Conservation (phyloP, 2,888 invertebrate genomes). For the Strigamia transsilvanica region DNA sequence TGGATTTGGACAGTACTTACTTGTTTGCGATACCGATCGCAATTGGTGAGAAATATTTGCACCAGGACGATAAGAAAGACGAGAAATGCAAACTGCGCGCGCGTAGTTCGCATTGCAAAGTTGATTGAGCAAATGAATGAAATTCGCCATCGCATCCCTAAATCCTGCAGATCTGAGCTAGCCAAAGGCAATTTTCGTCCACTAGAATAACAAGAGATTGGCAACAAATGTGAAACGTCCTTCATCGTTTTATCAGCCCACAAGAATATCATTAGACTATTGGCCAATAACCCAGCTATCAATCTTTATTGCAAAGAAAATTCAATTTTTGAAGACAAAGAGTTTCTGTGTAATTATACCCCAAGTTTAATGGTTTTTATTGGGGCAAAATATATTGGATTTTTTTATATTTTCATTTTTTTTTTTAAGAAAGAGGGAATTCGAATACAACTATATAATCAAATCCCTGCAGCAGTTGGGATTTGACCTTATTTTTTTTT, state of each 20-base stretch:
- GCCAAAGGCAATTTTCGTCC: conserved; percentile 26
- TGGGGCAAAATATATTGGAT: too few relatives aligned
- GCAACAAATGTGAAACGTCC: not conserved
- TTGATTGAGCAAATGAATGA: not conserved
- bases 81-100: not conserved
- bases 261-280: not conserved
- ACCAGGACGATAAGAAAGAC: not conserved
- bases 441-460: too few relatives aligned
- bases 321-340: not conserved
- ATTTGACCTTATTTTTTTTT: too few relatives aligned
- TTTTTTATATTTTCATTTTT: too few relatives aligned
- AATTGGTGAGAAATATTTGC: not conserved
- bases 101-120: not conserved
- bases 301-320: not conserved
- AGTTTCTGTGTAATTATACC: too few relatives aligned
- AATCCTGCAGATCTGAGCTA: not conserved
- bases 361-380: too few relatives aligned
- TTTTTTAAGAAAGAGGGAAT: too few relatives aligned
- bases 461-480: too few relatives aligned
- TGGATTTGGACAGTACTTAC: not conserved
- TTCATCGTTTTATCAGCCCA: not conserved
- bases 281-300: not conserved
- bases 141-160: conserved; percentile 12
- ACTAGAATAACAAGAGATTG: not conserved
- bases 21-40: not conserved